phyloP scores from a whole-genome alignment of 2,888 invertebrate species.

The Geophilus truncorum region DNA sequence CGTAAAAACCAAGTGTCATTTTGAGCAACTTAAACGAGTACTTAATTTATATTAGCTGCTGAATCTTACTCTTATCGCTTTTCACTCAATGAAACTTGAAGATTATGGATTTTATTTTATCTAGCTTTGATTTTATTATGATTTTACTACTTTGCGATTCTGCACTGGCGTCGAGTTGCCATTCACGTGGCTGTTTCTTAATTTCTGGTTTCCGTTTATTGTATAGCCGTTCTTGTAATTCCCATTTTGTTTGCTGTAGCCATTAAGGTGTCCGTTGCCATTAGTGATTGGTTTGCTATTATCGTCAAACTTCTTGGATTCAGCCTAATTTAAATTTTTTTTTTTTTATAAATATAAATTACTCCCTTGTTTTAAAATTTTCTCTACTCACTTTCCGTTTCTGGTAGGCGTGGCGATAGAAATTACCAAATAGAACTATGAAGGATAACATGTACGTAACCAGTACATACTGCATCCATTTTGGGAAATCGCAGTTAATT shows the following conservation, averaged over 20 bases:
- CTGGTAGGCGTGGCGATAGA: slow-evolving; percentile 72
- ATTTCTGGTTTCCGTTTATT: background rate
- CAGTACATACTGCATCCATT: slow-evolving; percentile 85
- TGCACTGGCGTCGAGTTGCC: background rate
- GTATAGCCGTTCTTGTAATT: background rate
- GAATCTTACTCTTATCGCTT: background rate
- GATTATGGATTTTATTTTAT: background rate
- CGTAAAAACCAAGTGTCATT: background rate
- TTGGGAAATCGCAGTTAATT: slow-evolving; percentile 76
- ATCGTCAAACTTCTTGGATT: background rate
- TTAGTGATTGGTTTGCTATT: background rate
- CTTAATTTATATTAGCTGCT: background rate
- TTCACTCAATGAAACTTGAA: background rate
- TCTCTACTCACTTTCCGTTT: background rate
- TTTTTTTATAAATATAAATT: no score
- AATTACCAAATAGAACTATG: slow-evolving; percentile 78
- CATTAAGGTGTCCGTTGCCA: background rate
- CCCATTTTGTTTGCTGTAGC: background rate
- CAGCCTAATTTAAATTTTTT: background rate
- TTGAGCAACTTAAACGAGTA: background rate
- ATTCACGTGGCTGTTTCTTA: background rate
- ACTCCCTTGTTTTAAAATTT: no score
- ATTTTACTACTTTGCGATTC: background rate
- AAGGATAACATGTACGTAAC: slow-evolving; percentile 83
- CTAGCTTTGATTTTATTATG: background rate